A percentile compares a stretch with the other conserved stretches of the same genome.
Conservation (phyloP, 2,113 vertebrate species). For the Psittacus erithacus region DNA sequence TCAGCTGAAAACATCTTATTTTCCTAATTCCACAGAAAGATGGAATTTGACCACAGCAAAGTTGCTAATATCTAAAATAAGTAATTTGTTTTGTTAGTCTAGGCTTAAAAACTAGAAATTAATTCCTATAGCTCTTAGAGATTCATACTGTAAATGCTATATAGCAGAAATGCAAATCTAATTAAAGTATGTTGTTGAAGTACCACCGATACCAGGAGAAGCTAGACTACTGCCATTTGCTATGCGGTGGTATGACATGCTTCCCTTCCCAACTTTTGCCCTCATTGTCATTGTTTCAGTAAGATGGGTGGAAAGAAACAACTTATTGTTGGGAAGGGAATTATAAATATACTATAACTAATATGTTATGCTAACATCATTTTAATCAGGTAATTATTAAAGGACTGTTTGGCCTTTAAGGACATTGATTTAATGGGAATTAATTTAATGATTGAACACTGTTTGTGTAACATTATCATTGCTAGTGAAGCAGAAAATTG, state of each 20-base stretch:
- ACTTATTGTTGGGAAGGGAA: conserved; percentile 5
- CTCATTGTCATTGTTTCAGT: not conserved
- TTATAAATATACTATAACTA: conserved; percentile 50
- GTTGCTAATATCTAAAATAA: not conserved
- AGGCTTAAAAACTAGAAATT: not conserved
- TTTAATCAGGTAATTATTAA: conserved; percentile 69
- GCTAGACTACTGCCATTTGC: not conserved
- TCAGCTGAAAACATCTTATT: not conserved
- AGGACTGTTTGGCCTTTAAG: conserved; percentile 69
- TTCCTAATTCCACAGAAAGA: not conserved
- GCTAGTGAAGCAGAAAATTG: conserved; percentile 74
- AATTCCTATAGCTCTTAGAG: not conserved
- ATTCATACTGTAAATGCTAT: not conserved
- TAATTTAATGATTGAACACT: conserved; percentile 72
- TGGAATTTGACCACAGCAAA: not conserved
- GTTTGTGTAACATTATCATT: conserved; percentile 69
- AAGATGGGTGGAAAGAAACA: not conserved
- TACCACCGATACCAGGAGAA: not conserved
- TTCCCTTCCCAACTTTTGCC: not conserved
- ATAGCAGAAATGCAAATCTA: not conserved
- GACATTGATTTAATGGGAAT: conserved; percentile 73
- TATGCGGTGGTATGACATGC: accelerated
- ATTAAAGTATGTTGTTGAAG: not conserved
- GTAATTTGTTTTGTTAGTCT: not conserved
- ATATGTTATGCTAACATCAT: conserved; percentile 50